Evolutionary conservation across 1,140 invertebrate genomes (phyloP).

Genomic region (Heliconius hewitsoni): DNA sequence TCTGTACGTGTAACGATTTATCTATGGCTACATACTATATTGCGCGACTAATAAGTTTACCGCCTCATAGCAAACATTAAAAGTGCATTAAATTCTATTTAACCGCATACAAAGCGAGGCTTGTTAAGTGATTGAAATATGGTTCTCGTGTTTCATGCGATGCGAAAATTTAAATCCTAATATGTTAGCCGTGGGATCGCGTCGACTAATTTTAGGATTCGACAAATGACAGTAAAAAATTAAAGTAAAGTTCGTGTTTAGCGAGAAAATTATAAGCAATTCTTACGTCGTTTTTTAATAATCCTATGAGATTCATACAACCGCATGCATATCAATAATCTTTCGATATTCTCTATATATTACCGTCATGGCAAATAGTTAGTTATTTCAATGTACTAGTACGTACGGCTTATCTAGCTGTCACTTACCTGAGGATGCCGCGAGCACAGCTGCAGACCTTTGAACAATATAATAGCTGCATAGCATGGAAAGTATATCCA

Average conservation of each 20-base stretch:
- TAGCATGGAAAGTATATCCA: slow-evolving; percentile 15
- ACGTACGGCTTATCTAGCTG: slow-evolving; percentile 11
- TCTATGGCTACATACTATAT: slow-evolving; percentile 42
- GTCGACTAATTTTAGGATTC: not conserved
- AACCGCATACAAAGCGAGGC: slow-evolving; percentile 56
- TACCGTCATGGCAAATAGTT: not conserved
- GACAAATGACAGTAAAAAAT: not conserved
- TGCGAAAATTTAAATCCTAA: slow-evolving; percentile 44
- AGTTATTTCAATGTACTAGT: slow-evolving; percentile 16
- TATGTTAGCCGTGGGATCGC: slow-evolving; percentile 1
- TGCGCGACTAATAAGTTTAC: slow-evolving; percentile 54
- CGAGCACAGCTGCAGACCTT: slow-evolving; percentile 13
- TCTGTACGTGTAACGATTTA: slow-evolving; percentile 59
- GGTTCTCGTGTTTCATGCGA: slow-evolving; percentile 52
- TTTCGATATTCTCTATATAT: not conserved
- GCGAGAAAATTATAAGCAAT: not conserved
- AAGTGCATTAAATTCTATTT: slow-evolving; percentile 74
- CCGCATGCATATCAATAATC: not conserved
- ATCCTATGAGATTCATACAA: not conserved
- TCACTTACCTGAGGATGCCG: slow-evolving; percentile 16
- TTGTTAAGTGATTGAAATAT: slow-evolving; percentile 69
- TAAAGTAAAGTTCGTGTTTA: not conserved
- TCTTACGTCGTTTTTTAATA: not conserved
- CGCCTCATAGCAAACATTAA: slow-evolving; percentile 69
- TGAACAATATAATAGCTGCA: slow-evolving; percentile 29